These are phyloP conservation scores for Panopea generosa DNA, from an alignment of 2,888 invertebrate species.

Conservation along the genomic window DNA sequence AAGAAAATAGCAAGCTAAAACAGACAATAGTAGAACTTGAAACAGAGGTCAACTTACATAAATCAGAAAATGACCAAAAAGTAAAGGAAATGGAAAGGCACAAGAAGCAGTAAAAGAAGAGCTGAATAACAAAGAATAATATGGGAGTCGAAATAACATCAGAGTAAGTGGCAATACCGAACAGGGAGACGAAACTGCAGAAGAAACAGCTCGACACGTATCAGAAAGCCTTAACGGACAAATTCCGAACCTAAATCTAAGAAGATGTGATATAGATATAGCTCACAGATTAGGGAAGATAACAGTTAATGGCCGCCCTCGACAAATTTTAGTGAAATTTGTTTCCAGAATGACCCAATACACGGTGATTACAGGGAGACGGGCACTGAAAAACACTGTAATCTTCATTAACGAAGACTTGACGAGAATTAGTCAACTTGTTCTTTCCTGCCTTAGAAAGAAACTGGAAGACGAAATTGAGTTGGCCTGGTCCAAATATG, in stretches of 20 bases:
- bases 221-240: neutral
- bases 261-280: constrained; percentile 3
- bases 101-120: neutral
- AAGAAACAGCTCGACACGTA: neutral
- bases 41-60: neutral
- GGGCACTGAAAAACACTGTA: neutral
- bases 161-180: neutral
- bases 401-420: constrained; percentile 7
- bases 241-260: neutral
- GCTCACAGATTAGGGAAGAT: constrained; percentile 8
- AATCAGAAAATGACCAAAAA: neutral
- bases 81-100: neutral
- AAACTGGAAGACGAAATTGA: neutral
- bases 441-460: neutral
- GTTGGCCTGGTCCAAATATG: constrained; percentile 7
- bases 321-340: constrained; percentile 9
- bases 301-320: neutral
- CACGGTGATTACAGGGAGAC: neutral
- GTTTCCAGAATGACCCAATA: neutral
- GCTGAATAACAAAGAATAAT: neutral
- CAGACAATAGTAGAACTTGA: neutral
- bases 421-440: neutral
- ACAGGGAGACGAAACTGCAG: constrained; percentile 3
- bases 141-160: constrained; percentile 8
- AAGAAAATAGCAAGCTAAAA: constrained; percentile 2